Evolutionary conservation across 2,888 invertebrate genomes (phyloP).

Genomic region (Vannuccia rotundouncinata): DNA sequence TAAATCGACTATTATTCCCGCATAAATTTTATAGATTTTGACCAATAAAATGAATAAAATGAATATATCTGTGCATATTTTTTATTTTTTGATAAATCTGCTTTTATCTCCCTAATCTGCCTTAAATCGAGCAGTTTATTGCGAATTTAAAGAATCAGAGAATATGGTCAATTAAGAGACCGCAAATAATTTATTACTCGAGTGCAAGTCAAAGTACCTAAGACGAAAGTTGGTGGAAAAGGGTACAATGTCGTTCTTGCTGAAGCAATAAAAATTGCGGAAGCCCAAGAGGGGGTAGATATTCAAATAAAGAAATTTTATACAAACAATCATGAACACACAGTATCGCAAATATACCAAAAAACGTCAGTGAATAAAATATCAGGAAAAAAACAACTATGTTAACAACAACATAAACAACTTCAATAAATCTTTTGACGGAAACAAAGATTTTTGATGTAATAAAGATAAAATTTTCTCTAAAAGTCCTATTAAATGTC

Average conservation of each 20-base stretch:
- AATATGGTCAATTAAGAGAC: background rate
- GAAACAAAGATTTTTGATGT: background rate
- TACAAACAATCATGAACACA: constrained; percentile 2
- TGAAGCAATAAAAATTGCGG: background rate
- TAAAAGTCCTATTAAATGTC: constrained; percentile 3
- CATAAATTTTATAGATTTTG: too few species aligned
- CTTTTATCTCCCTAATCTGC: too few species aligned
- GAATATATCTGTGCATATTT: too few species aligned
- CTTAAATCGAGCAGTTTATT: too few species aligned
- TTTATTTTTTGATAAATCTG: too few species aligned
- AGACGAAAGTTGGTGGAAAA: constrained; percentile 2
- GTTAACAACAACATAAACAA: background rate
- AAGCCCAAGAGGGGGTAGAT: background rate
- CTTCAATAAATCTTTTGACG: background rate
- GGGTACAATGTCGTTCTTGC: background rate
- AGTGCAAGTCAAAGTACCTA: background rate
- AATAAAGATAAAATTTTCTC: background rate
- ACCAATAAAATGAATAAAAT: too few species aligned
- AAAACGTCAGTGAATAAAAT: background rate
- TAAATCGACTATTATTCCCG: too few species aligned
- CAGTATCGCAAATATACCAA: background rate
- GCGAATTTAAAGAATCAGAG: background rate
- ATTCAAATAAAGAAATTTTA: constrained; percentile 9
- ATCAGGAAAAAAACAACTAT: background rate
- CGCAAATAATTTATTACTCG: background rate